Evolutionary conservation across 2,113 vertebrate species (phyloP).

Genomic region (Pseudorectes ferrugineus): DNA sequence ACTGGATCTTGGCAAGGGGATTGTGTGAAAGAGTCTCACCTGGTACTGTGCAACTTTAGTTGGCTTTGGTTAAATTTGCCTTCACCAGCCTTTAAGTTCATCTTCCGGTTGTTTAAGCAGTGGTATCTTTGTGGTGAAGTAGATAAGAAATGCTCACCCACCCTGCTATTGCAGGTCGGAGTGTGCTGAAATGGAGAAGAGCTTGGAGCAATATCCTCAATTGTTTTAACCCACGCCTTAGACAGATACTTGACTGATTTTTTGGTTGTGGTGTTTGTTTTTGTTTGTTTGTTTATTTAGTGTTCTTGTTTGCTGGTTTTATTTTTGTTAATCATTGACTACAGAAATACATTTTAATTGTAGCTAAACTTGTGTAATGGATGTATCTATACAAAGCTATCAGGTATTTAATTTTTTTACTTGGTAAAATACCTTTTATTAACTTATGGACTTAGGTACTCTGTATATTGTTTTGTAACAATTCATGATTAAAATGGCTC

Average conservation of each 20-base stretch:
- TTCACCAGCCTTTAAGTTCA: background rate
- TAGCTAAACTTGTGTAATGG: background rate
- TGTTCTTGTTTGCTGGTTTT: background rate
- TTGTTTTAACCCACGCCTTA: background rate
- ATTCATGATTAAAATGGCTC: background rate
- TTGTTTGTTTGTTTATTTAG: background rate
- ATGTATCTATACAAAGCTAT: background rate
- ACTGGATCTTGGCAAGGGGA: background rate
- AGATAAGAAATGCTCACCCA: background rate
- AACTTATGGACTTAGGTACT: background rate
- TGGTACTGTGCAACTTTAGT: background rate
- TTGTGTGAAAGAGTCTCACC: background rate
- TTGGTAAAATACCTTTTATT: background rate
- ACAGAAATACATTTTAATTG: background rate
- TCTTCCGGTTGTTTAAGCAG: background rate
- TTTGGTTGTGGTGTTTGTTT: background rate
- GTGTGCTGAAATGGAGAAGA: background rate
- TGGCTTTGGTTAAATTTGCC: background rate
- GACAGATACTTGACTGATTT: background rate
- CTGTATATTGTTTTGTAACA: background rate
- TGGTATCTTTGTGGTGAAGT: background rate
- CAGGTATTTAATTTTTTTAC: background rate
- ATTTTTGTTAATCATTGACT: background rate
- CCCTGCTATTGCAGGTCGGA: background rate
- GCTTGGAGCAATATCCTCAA: background rate